Base-by-base conservation (phyloP, 1,140 invertebrate species). In the Aphelenchoides avenae region DNA sequence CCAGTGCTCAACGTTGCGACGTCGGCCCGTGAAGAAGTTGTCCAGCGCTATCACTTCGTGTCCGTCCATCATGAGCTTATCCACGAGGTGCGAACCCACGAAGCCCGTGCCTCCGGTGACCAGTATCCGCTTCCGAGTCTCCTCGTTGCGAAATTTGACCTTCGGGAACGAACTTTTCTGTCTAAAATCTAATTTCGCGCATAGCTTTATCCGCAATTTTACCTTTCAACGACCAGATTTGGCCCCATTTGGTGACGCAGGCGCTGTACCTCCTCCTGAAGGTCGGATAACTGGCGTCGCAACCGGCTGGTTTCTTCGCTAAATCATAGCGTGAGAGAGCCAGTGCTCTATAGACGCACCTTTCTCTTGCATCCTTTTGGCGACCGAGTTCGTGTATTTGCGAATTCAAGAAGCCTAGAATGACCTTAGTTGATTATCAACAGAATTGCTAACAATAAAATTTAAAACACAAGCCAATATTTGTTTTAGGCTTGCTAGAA, bases 1-100 rank as follows among this genome's bases (percentile, higher is more conserved):
- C 94, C 94, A 98, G 73, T 97, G 92, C 74, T 95, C 92, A 0
- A 99, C 87, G 80, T 99, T 99, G 39, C 62, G 36, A 11, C 36
- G 26, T 37, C 91, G 82, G 1, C 93, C 93, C 11, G 94, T 97
- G 78, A 95, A 97, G 79, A 96, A 97, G 79, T 98, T 98, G 78
- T 98, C 94, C 3, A 88, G 89, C 3, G 96, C 93, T 70, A 91
- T 95, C 0, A 99, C 89, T 81, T 97, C 92, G 81, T 98, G 94
- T 0, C 95, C 94, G 69, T 89, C 86, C 50, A 87, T 80, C 92
- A 99, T 96, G 29, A 99, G 80, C 60, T 85, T 82, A 78, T 99
- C 94, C 0, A 96, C 90, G 27, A 99, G 81, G 80, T 99, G 94
- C 2, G 92, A 96, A 0, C 95, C 95, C 30, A 99, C 94, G 82